Percentiles rank a stretch among this genome's conserved stretches.
Conservation (phyloP, 2,888 invertebrate genomes). For the Halocaridina rubra region DNA sequence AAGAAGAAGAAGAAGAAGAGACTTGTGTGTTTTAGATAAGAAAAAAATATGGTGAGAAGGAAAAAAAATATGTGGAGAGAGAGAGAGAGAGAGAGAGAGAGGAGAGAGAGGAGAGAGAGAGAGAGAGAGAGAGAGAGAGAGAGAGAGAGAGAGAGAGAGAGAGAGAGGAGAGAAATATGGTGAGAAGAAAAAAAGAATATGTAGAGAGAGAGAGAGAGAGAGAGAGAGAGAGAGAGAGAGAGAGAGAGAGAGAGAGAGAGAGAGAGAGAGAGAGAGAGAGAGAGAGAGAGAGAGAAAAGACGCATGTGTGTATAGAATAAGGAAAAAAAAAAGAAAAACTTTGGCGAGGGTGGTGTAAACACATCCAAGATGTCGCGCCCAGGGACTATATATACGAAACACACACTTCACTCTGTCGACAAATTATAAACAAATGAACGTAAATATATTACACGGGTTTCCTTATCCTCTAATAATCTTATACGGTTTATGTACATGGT, state of each 20-base stretch:
- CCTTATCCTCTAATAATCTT: no score
- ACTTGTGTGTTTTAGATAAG: no score
- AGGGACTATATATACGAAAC: no score
- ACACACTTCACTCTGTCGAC: no score
- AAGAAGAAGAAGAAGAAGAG: no score
- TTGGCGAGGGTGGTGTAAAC: not conserved
- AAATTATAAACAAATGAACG: no score
- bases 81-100: not conserved
- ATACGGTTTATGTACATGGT: no score
- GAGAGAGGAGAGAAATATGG: not conserved
- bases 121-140: not conserved
- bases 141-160: not conserved
- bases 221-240: not conserved
- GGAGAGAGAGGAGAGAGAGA: not conserved
- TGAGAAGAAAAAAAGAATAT: not conserved
- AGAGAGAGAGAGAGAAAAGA: not conserved
- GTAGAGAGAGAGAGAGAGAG: not conserved
- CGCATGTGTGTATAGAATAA: not conserved
- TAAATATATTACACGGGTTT: no score
- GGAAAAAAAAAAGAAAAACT: not conserved
- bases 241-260: not conserved
- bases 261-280: not conserved
- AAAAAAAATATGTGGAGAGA: no score
- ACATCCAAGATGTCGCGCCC: no score
- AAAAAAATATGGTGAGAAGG: no score